phyloP scores from a whole-genome alignment of 2,797 vertebrate genomes.

The Cirrhinus molitorella region DNA sequence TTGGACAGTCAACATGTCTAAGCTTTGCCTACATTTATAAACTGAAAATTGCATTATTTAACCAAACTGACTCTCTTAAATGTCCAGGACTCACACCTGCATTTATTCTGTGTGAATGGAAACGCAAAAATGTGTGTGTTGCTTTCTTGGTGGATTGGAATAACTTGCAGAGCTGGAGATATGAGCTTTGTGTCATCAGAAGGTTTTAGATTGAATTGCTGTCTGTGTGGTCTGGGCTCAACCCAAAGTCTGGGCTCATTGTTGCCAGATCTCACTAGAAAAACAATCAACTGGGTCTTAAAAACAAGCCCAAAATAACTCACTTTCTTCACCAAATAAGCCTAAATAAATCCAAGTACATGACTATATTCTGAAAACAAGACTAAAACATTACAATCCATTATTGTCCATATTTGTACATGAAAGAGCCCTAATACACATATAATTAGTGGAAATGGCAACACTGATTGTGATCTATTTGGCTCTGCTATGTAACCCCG shows the following conservation, averaged over 20 bases:
- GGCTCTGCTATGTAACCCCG: neutral
- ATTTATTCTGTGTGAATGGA: neutral
- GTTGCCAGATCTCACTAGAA: constrained; percentile 20
- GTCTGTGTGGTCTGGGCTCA: constrained; percentile 8
- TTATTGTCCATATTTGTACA: neutral
- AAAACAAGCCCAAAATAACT: constrained; percentile 16
- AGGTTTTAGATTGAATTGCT: neutral
- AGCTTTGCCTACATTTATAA: neutral
- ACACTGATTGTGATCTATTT: too few relatives aligned
- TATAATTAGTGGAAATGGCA: neutral
- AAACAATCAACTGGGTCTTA: constrained; percentile 20
- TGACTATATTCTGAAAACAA: neutral
- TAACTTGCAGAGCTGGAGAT: neutral
- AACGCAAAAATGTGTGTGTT: neutral
- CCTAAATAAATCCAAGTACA: neutral
- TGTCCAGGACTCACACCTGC: neutral
- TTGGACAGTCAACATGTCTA: neutral
- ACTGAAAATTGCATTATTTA: neutral
- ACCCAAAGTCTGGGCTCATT: constrained; percentile 11
- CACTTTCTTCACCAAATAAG: neutral
- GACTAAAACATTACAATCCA: neutral
- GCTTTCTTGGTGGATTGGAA: neutral
- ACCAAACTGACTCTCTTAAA: neutral
- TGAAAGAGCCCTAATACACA: neutral
- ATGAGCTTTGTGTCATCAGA: constrained; percentile 6